A percentile compares a stretch with the other conserved stretches of the same genome.
phyloP scores from a whole-genome alignment of 2,888 invertebrate genomes.

The Drosophila heteroneura region DNA sequence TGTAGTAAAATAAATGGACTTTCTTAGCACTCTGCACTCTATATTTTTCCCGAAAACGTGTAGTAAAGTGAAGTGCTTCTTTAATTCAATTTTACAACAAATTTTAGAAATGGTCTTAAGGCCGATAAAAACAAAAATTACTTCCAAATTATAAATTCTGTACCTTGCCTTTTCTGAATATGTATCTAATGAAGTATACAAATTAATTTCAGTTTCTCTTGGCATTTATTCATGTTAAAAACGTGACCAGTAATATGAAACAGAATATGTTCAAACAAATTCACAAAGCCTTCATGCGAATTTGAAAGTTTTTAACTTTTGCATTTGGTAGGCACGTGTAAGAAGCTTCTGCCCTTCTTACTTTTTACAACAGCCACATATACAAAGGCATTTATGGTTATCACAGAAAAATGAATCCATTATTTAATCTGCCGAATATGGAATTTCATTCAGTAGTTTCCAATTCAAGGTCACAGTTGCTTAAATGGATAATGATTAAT shows the following conservation, averaged over 20 bases:
- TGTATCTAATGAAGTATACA: neutral
- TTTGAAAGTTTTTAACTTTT: neutral
- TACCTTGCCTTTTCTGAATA: neutral
- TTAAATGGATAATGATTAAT: conserved; percentile 33
- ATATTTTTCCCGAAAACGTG: neutral
- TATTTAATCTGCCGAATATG: neutral
- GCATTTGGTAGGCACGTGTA: neutral
- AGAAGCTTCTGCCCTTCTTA: neutral
- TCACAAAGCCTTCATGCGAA: neutral
- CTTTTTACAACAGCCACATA: neutral
- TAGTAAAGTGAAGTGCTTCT: neutral
- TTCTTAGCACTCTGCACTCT: neutral
- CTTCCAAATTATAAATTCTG: neutral
- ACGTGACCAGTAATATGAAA: neutral
- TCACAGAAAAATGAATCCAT: neutral
- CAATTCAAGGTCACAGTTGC: neutral
- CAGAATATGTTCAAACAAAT: neutral
- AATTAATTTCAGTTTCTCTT: neutral
- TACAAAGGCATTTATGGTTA: neutral
- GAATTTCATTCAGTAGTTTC: neutral
- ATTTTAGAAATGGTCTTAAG: neutral
- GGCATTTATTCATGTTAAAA: neutral
- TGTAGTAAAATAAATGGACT: neutral
- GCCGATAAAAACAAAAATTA: neutral
- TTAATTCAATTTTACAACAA: neutral